phyloP scores from a whole-genome alignment of 2,888 invertebrate species.

The Parnassius orleans region DNA sequence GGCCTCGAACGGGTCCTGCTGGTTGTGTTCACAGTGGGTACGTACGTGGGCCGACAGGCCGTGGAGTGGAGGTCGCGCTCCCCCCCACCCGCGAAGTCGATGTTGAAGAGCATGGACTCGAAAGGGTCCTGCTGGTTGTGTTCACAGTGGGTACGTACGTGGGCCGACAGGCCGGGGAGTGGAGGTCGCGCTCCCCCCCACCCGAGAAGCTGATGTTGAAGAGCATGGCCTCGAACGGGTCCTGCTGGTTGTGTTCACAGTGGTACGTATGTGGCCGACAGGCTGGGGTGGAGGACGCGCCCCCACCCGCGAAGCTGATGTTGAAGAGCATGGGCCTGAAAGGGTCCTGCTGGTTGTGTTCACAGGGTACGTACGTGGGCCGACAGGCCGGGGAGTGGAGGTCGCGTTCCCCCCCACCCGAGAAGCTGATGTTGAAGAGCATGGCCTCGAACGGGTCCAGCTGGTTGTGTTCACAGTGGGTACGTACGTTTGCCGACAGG shows the following conservation, averaged over 20 bases:
- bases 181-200: conserved; percentile 59
- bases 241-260: conserved; percentile 89
- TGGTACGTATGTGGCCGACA: conserved; percentile 81
- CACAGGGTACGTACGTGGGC: conserved; percentile 70
- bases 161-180: conserved; percentile 81
- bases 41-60: conserved; percentile 83
- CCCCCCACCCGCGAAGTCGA: conserved; percentile 79
- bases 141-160: conserved; percentile 64
- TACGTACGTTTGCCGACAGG: conserved; percentile 83
- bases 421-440: conserved; percentile 87
- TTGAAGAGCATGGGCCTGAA: conserved; percentile 93
- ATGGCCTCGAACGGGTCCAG: conserved; percentile 96
- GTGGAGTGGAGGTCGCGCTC: conserved; percentile 69
- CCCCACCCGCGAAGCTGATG: conserved; percentile 81
- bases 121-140: conserved; percentile 97
- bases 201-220: conserved; percentile 85
- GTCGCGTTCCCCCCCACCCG: conserved; percentile 59
- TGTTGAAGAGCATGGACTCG: conserved; percentile 91
- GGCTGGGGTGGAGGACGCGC: conserved; percentile 68
- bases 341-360: conserved; percentile 95
- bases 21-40: conserved; percentile 82
- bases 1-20: conserved; percentile 95
- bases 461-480: conserved; percentile 85
- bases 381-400: conserved; percentile 80
- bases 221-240: conserved; percentile 95